Conservation (phyloP, 2,888 invertebrate species). For the Anthophora plumipes region DNA sequence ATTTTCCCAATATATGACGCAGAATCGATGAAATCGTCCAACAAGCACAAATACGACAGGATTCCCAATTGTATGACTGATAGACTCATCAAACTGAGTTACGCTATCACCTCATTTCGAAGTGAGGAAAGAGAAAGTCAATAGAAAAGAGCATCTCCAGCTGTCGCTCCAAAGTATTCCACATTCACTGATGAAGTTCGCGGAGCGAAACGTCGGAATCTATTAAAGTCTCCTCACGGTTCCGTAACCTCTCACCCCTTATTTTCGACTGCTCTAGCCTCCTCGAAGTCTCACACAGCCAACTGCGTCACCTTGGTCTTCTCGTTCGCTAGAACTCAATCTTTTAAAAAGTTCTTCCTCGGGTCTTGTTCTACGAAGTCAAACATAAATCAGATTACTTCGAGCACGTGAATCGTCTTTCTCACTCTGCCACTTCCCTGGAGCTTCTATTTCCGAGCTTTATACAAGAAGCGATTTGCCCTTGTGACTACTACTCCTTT, state of each 20-base stretch:
- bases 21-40: background rate
- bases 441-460: background rate
- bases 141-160: slow-evolving; percentile 23
- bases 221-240: slow-evolving; percentile 74
- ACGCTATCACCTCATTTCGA: background rate
- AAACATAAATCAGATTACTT: slow-evolving; percentile 83
- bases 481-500: background rate
- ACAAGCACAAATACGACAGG: background rate
- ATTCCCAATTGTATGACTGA: background rate
- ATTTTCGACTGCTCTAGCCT: slow-evolving; percentile 73
- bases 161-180: slow-evolving; percentile 51
- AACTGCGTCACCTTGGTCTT: slow-evolving; percentile 43
- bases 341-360: slow-evolving; percentile 80
- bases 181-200: slow-evolving; percentile 59
- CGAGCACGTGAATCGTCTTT: slow-evolving; percentile 47
- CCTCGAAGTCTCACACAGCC: background rate
- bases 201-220: slow-evolving; percentile 72
- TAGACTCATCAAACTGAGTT: slow-evolving; percentile 14
- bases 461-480: background rate
- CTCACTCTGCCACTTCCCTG: background rate
- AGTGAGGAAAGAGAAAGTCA: background rate
- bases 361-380: slow-evolving; percentile 71
- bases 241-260: slow-evolving; percentile 60
- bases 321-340: slow-evolving; percentile 76
- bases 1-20: background rate